A percentile compares a stretch with the other conserved stretches of the same genome.
Conservation (phyloP, 2,113 vertebrate genomes). For the Erythrocebus patas region DNA sequence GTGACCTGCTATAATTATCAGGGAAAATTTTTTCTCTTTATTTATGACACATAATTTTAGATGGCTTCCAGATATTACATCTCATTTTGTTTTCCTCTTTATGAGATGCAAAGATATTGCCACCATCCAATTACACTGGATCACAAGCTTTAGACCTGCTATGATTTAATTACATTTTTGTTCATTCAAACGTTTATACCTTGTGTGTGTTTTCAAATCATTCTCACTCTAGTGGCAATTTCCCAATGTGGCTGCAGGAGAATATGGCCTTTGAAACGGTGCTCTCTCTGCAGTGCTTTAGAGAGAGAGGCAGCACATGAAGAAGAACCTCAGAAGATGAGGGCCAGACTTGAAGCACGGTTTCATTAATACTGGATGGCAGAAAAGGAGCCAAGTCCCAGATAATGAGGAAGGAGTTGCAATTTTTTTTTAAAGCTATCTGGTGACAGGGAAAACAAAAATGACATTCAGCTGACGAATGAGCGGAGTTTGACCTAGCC, state of each 20-base stretch:
- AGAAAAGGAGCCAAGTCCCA: constrained; percentile 85
- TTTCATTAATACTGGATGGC: constrained; percentile 91
- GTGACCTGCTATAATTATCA: constrained; percentile 62
- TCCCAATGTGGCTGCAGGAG: constrained; percentile 66
- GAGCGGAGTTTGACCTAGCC: constrained; percentile 93
- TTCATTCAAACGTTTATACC: constrained; percentile 76
- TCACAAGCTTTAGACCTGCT: constrained; percentile 63
- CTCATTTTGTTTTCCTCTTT: constrained; percentile 41
- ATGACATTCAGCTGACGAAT: constrained; percentile 96
- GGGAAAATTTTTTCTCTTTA: not conserved
- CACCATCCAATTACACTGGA: constrained; percentile 56
- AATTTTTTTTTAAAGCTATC: constrained; percentile 88
- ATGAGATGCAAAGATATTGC: constrained; percentile 69
- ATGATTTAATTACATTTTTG: constrained; percentile 79
- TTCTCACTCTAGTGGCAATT: constrained; percentile 66
- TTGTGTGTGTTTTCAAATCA: constrained; percentile 75
- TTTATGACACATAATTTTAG: constrained; percentile 35
- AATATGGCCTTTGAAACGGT: constrained; percentile 80
- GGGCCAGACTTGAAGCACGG: constrained; percentile 85
- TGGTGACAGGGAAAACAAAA: constrained; percentile 94
- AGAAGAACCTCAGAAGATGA: constrained; percentile 86
- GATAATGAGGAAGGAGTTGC: constrained; percentile 91
- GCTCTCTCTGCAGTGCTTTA: constrained; percentile 72
- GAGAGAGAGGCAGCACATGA: constrained; percentile 74
- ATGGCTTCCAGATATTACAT: constrained; percentile 60